Evolutionary conservation across 2,113 vertebrate species (phyloP).

Genomic region (Phyllostomus hastatus): DNA sequence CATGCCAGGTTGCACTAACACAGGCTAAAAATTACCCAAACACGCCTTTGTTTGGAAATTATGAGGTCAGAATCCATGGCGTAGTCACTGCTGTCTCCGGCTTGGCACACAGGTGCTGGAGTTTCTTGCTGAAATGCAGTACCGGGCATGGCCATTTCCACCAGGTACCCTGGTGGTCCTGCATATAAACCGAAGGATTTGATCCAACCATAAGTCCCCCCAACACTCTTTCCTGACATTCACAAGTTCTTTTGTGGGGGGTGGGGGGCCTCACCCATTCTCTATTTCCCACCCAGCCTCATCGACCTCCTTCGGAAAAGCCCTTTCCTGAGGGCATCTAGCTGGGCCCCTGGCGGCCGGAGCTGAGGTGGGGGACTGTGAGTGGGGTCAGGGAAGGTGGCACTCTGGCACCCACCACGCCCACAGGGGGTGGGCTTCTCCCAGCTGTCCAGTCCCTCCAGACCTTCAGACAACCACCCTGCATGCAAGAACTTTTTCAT

Average conservation of each 20-base stretch:
- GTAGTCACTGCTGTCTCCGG: background rate
- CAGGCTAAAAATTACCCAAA: background rate
- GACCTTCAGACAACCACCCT: background rate
- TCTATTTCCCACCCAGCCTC: background rate
- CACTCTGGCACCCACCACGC: background rate
- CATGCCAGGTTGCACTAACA: conserved; percentile 57
- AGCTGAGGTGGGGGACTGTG: background rate
- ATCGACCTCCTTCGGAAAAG: background rate
- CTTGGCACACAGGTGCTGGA: background rate
- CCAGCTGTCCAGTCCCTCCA: background rate
- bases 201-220: background rate
- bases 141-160: background rate
- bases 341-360: background rate
- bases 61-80: background rate
- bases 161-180: background rate
- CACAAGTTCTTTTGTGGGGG: background rate
- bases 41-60: background rate
- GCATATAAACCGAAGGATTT: background rate
- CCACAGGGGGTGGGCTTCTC: background rate
- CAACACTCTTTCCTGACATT: background rate
- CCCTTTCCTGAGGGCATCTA: background rate
- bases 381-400: background rate
- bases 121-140: background rate
- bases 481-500: background rate
- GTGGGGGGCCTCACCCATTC: fast-evolving